phyloP scores from a whole-genome alignment of 2,888 invertebrate genomes.

The Octodonta nipae region DNA sequence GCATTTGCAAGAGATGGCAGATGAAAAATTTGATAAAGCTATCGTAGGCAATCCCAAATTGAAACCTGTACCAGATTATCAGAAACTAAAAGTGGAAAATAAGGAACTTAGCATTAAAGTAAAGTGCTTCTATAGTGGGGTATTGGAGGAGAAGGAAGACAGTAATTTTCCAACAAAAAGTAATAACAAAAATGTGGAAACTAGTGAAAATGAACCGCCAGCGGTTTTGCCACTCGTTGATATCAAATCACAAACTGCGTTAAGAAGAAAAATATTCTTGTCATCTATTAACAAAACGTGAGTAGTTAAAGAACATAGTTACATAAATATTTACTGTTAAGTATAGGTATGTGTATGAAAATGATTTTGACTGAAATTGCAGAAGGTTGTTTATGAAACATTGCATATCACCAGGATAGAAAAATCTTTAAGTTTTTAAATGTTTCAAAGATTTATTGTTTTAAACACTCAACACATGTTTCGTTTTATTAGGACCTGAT shows the following conservation, averaged over 20 bases:
- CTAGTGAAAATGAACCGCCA: constrained; percentile 24
- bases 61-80: constrained; percentile 49
- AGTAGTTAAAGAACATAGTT: too few species aligned
- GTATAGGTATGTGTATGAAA: too few species aligned
- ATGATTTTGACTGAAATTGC: too few species aligned
- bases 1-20: constrained; percentile 49
- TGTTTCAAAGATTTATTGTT: too few species aligned
- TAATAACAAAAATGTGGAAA: constrained; percentile 18
- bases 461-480: too few species aligned
- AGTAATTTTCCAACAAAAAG: constrained; percentile 19
- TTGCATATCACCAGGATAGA: too few species aligned
- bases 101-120: constrained; percentile 52
- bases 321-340: too few species aligned
- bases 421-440: too few species aligned
- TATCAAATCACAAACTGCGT: constrained; percentile 49
- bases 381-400: too few species aligned
- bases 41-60: constrained; percentile 23
- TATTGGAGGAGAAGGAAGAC: constrained; percentile 32
- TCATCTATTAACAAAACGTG: constrained; percentile 51
- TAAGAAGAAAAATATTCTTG: constrained; percentile 55
- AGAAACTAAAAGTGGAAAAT: constrained; percentile 47
- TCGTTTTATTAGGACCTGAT: too few species aligned
- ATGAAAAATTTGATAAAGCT: constrained; percentile 40
- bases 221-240: constrained; percentile 52
- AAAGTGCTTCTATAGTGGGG: constrained; percentile 48